These are phyloP conservation scores for Cliona cf. orientalis DNA, from an alignment of 37 sponge, comb jelly and placozoan genomes.

Conservation along the genomic window DNA sequence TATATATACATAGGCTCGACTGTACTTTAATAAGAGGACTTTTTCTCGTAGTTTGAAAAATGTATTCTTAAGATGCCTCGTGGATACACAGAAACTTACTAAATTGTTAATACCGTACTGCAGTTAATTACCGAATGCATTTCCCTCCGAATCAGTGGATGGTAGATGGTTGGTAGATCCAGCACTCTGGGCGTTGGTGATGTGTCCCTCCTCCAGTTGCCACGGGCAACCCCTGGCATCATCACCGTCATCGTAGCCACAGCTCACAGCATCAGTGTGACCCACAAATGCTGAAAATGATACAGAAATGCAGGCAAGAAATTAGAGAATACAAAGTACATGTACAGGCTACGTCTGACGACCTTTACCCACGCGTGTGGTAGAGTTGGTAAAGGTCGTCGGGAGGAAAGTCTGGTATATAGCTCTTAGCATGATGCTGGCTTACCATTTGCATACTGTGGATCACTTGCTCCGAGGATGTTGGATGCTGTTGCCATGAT, in stretches of 20 bases:
- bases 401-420: no score
- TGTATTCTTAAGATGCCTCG: no score
- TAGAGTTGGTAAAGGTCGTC: no score
- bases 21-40: no score
- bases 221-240: background rate
- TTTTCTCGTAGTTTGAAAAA: no score
- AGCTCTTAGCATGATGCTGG: no score
- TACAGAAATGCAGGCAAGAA: background rate
- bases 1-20: no score
- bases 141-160: background rate
- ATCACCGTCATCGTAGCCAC: conserved; percentile 31
- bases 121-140: background rate
- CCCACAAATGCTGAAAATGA: conserved; percentile 20
- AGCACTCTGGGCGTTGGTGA: background rate
- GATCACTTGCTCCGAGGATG: conserved; percentile 12
- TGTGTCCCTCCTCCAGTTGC: background rate
- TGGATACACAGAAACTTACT: no score
- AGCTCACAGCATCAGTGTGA: background rate
- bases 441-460: conserved; percentile 1
- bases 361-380: no score
- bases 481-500: conserved; percentile 5
- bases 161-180: background rate
- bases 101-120: no score
- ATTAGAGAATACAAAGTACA: no score
- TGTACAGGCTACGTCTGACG: no score